These are phyloP conservation scores for Coreius guichenoti DNA, from an alignment of 2,797 vertebrate genomes.

Conservation along the genomic window DNA sequence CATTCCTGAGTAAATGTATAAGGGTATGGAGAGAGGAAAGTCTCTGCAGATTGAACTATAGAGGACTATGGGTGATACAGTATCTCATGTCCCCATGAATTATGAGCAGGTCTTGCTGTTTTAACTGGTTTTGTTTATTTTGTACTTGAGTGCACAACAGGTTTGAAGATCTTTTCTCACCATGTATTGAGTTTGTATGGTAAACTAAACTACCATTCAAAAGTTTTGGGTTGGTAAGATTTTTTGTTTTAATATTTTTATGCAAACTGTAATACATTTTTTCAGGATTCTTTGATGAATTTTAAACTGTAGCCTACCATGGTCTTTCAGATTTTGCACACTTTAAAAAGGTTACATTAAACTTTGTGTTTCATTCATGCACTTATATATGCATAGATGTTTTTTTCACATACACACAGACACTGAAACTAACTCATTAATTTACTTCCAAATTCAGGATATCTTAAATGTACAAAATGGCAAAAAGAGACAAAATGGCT, in stretches of 20 bases:
- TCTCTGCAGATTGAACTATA: background rate
- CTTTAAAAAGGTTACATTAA: background rate
- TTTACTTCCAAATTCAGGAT: background rate
- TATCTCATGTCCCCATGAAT: background rate
- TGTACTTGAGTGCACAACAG: background rate
- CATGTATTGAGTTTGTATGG: background rate
- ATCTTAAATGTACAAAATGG: too few relatives aligned
- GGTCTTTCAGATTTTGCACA: background rate
- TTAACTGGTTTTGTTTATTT: slow-evolving; percentile 9
- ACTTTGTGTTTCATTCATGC: background rate
- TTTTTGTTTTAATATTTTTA: background rate
- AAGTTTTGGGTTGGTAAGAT: background rate
- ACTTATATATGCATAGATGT: background rate
- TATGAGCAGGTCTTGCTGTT: background rate
- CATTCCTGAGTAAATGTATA: slow-evolving; percentile 14
- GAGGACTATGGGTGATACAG: background rate
- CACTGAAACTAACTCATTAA: background rate
- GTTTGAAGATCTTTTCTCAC: slow-evolving; percentile 3
- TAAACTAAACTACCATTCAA: background rate
- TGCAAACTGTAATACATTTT: background rate
- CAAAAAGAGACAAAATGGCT: background rate
- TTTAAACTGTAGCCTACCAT: background rate
- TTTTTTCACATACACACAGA: background rate
- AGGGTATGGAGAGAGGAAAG: background rate
- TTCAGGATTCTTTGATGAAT: background rate